Evolutionary conservation across 1,140 invertebrate genomes (phyloP).

Genomic region (Achatina immaculata): DNA sequence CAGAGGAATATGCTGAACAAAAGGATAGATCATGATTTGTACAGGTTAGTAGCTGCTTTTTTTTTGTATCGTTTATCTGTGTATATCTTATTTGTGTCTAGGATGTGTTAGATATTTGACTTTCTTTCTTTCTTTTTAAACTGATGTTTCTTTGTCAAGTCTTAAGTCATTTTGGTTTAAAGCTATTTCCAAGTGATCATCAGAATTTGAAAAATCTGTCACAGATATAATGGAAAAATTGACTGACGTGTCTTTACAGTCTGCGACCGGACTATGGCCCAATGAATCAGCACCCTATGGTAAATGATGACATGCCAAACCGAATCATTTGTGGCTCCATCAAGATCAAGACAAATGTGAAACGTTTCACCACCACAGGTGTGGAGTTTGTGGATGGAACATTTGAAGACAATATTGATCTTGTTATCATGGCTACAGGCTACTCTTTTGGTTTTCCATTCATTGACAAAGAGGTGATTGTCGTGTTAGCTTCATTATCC

Average conservation of each 20-base stretch:
- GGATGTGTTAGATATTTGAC: too few relatives aligned
- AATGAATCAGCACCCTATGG: slow-evolving; percentile 71
- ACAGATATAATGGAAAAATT: too few relatives aligned
- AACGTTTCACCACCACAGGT: slow-evolving; percentile 62
- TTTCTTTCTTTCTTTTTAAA: too few relatives aligned
- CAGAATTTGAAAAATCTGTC: too few relatives aligned
- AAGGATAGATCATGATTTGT: slow-evolving; percentile 72
- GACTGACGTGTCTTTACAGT: not conserved
- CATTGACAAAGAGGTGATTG: slow-evolving; percentile 51
- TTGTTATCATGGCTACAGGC: slow-evolving; percentile 62
- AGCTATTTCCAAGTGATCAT: too few relatives aligned
- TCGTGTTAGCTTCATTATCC: too few relatives aligned
- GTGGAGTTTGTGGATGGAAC: slow-evolving; percentile 70
- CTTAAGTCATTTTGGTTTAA: too few relatives aligned
- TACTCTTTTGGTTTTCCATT: slow-evolving; percentile 66
- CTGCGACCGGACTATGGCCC: slow-evolving; percentile 71
- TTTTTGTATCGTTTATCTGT: not conserved
- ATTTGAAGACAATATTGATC: slow-evolving; percentile 58
- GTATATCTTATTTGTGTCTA: slow-evolving; percentile 47
- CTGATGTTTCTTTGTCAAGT: too few relatives aligned
- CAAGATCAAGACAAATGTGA: slow-evolving; percentile 67
- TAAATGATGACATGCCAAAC: slow-evolving; percentile 75
- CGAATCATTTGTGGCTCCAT: slow-evolving; percentile 72
- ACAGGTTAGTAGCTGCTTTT: slow-evolving; percentile 67
- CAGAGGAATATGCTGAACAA: slow-evolving; percentile 21